Base-by-base conservation (phyloP, 2,797 vertebrate genomes). In the Carduelis carduelis region DNA sequence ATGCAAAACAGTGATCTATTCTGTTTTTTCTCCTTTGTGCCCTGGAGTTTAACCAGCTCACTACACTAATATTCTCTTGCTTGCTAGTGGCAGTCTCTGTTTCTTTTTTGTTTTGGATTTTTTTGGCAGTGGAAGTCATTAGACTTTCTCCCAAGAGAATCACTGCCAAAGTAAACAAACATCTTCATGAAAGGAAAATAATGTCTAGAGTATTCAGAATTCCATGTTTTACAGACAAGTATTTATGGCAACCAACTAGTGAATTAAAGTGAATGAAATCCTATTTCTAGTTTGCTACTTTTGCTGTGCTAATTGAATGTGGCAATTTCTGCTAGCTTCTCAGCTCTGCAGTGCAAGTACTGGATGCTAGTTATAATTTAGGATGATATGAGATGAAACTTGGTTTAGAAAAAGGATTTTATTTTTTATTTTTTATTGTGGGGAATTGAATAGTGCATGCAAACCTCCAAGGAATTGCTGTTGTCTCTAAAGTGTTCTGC, bases 121-220 rank as follows among this genome's bases (percentile, higher is more conserved):
- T 90, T 94, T 87, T 83, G 39, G 79, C 94, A 60, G 91, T 96
- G 85, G 91, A 96, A 95, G 76, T 96, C 79, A 95, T 97, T 96
- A 95, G 76, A 94, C 66, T 96, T 96, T 95, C 89, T 95, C 94
- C 93, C 96, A 68, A 50, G 94, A 90, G 92, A 92, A 56, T 88
- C 44, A 46, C 85, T 95, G 95, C 94, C 95, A 97, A 96, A 93
- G 59, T 96, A 96, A 97, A 97, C 91, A 96, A 95, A 95, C 85
- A 93, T 95, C 95, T 87, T 92, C 92, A 94, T 93, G 87, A 93
- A 96, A 94, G 74, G 86, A 94, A 95, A 96, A 93, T 95, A 93
- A 93, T 92, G 86, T 93, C 70, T 93, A 70, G 85, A 95, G 87
- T 91, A 87, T 91, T 93, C 70, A 94, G 83, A 95, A 95, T 90